Base-by-base conservation (phyloP, 2,113 vertebrate species). In the Calyptomena viridis region DNA sequence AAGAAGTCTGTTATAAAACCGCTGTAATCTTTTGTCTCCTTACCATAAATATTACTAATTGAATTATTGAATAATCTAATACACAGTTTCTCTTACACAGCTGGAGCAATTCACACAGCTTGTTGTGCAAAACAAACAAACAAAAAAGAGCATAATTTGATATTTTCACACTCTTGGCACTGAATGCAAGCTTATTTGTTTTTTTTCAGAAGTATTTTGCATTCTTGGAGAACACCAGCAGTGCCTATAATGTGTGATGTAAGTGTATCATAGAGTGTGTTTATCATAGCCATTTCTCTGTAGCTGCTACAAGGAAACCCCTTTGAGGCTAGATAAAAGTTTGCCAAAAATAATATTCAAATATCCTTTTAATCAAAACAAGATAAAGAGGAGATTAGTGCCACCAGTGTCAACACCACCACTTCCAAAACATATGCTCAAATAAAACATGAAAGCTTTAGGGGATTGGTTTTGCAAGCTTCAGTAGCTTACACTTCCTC, bases 371-470 rank as follows among this genome's bases (percentile, higher is more conserved):
- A 95, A 97, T 97, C 92, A 92, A 90, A 97, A 93, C 89, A 97
- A 86, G 96, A 95, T 94, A 96, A 97, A 93, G 92, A 96, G 94
- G 87, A 95, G 96, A 93, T 91, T 94, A 82, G 89, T 91, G 83
- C 87, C 95, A 96, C 71, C 52, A 93, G 90, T 95, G 94, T 96
- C 94, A 97, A 96, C 95, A 94, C 67, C 82, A 77, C 79, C 92
- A 96, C 93, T 96, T 96, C 95, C 93, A 96, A 97, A 97, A 97
- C 96, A 97, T 95, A 97, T 96, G 95, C 96, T 97, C 95, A 95
- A 96, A 96, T 96, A 96, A 96, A 95, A 96, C 96, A 97, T 93
- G 85, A 97, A 97, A 96, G 94, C 95, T 95, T 95, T 50, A 82
- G 95, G 87, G 94, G 77, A 91, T 87, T 95, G 91, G 89, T 94